Base-by-base conservation (phyloP, 2,888 invertebrate species). In the Scaptomyza cyrtandrae region DNA sequence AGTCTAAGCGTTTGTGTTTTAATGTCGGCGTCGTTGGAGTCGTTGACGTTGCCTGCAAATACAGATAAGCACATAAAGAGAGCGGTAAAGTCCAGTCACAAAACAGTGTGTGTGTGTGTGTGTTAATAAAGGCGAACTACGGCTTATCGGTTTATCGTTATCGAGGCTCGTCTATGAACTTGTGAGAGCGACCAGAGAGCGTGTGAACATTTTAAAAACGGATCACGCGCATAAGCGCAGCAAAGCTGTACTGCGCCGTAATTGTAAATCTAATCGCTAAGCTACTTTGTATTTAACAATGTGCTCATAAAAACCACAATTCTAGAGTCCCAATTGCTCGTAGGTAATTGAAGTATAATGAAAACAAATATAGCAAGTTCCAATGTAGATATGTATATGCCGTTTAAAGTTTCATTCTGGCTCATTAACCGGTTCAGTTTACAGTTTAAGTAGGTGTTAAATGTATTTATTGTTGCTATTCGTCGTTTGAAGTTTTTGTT, bases 31-130 rank as follows among this genome's bases (percentile, higher is more conserved):
- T 16, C 13, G 59, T 43, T 48, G 58, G 14, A 57, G 50, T 58
- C 57, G 74, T 55, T 62, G 64, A 39, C 65, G 65, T 57, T 49
- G 72, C 59, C 74, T 75, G 73, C 33, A 68, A 59, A 57, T 16
- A 62, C 27, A 61, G 77, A 75, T 77, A 74, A 74, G 72, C 57
- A 46, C 49, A 53, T 31, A 48, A 41, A 61, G 56, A 46, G 11
- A 50, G 57, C 55, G 33, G 48, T 58, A 45, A 37, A 53, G 70
- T 58, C 46, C 55, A 66, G 35, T 60, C 33, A 54, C 31, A 31
- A 46, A n/a, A 49, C 11, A 31, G 13, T 29, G 6, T 37, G 41
- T 14, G 24, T 24, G 24, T 24, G 24, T 2, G 4, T 37, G 41
- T 14, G 45, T 43, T 31, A 41, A 45, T 56, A 43, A 49, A 37